Evolutionary conservation across 2,113 vertebrate genomes (phyloP).

Genomic region (Corydoras maculifer): DNA sequence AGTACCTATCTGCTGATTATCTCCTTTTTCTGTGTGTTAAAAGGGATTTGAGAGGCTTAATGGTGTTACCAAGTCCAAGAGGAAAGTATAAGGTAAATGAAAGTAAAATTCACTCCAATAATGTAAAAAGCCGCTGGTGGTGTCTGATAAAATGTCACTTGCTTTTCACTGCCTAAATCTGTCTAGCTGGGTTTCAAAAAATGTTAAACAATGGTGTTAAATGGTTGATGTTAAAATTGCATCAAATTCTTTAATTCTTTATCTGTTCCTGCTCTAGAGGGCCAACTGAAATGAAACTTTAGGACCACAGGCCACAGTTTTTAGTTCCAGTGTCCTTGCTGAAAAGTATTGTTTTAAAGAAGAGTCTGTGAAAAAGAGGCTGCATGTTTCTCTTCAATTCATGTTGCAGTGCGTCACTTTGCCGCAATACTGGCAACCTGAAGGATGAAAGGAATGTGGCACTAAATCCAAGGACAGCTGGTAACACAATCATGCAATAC

Average conservation of each 20-base stretch:
- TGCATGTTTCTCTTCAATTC: slow-evolving; percentile 3
- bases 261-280: neutral
- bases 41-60: too few relatives aligned
- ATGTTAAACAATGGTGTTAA: slow-evolving; percentile 15
- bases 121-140: too few relatives aligned
- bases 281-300: neutral
- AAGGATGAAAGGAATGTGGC: slow-evolving; percentile 7
- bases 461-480: slow-evolving; percentile 1
- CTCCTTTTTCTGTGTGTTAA: too few relatives aligned
- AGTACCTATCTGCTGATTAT: too few relatives aligned
- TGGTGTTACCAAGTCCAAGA: too few relatives aligned
- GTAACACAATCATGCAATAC: neutral
- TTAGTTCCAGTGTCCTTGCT: neutral
- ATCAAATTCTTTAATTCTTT: too few relatives aligned
- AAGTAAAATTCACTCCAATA: too few relatives aligned
- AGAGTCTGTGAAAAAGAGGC: neutral
- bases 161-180: too few relatives aligned
- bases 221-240: too few relatives aligned
- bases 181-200: too few relatives aligned
- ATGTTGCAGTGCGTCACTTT: slow-evolving; percentile 11
- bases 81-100: too few relatives aligned
- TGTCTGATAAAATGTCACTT: too few relatives aligned
- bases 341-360: neutral
- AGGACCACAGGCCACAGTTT: neutral
- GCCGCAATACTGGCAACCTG: neutral